Conservation (phyloP, 37 sponge, comb jelly and placozoan genomes). For the Ianthella basta region DNA sequence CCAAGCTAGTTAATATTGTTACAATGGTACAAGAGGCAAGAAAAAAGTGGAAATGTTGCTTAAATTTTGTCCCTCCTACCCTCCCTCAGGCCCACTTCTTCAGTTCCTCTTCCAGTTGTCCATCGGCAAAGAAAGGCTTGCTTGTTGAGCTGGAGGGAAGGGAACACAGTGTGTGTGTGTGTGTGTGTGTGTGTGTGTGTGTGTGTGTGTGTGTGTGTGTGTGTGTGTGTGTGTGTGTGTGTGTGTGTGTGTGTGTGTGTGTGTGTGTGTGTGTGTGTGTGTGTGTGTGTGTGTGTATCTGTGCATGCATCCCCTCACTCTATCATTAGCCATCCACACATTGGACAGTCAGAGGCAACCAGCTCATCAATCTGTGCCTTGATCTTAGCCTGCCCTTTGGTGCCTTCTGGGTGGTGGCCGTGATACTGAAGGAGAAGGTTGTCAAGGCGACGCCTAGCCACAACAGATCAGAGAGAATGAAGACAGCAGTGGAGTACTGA, state of each 20-base stretch:
- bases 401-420: slow-evolving; percentile 5
- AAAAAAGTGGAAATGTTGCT: too few relatives aligned
- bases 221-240: too few relatives aligned
- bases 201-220: not conserved
- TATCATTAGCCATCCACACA: slow-evolving; percentile 92
- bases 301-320: slow-evolving; percentile 6
- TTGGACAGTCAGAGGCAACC: slow-evolving; percentile 84
- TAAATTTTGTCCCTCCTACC: too few relatives aligned
- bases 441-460: not conserved
- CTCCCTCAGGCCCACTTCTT: slow-evolving; percentile 22
- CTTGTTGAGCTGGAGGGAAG: slow-evolving; percentile 34
- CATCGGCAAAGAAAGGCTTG: slow-evolving; percentile 45
- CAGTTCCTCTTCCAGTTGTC: slow-evolving; percentile 40
- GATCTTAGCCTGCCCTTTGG: slow-evolving; percentile 6
- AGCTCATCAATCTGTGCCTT: slow-evolving; percentile 74
- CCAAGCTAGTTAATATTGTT: too few relatives aligned
- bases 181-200: not conserved
- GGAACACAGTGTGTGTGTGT: too few relatives aligned
- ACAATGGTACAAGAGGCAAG: too few relatives aligned
- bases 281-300: not conserved
- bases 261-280: not conserved
- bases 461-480: not conserved
- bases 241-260: not conserved
- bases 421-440: not conserved
- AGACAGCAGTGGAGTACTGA: not conserved